A percentile compares a stretch with the other conserved stretches of the same genome.
phyloP scores from a whole-genome alignment of 2,797 vertebrate species.

The Dryobates pubescens region DNA sequence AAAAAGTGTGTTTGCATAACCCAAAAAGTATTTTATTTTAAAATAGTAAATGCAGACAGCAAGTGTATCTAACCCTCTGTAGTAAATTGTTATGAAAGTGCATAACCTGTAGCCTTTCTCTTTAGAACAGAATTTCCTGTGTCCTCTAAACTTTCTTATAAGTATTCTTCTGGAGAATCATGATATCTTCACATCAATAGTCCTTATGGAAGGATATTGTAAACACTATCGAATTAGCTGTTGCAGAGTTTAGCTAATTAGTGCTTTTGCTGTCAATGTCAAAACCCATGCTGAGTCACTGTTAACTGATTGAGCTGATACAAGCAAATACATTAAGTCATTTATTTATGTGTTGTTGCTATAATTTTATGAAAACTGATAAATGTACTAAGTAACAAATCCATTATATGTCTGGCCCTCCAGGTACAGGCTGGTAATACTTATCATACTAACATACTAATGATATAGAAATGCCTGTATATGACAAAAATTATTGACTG shows the following conservation, averaged over 20 bases:
- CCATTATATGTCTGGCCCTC: background rate
- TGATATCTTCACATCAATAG: background rate
- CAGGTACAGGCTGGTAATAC: background rate
- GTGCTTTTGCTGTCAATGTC: conserved; percentile 14
- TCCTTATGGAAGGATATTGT: background rate
- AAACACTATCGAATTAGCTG: conserved; percentile 61
- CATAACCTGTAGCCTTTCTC: background rate
- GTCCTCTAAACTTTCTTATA: background rate
- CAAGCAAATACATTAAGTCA: background rate
- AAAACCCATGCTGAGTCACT: conserved; percentile 35
- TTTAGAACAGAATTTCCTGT: background rate
- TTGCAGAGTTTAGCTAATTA: conserved; percentile 26
- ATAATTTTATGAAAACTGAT: background rate
- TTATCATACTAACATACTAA: background rate
- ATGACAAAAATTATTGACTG: background rate
- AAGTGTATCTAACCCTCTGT: background rate
- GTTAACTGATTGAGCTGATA: conserved; percentile 1
- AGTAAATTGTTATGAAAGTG: background rate
- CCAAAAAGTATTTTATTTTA: background rate
- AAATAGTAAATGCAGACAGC: background rate
- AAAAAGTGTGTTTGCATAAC: background rate
- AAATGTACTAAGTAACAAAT: background rate
- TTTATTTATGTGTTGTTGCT: conserved; percentile 18
- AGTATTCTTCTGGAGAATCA: background rate
- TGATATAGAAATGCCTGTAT: background rate